phyloP scores from a whole-genome alignment of 2,888 invertebrate genomes.

The Taenaris catops region DNA sequence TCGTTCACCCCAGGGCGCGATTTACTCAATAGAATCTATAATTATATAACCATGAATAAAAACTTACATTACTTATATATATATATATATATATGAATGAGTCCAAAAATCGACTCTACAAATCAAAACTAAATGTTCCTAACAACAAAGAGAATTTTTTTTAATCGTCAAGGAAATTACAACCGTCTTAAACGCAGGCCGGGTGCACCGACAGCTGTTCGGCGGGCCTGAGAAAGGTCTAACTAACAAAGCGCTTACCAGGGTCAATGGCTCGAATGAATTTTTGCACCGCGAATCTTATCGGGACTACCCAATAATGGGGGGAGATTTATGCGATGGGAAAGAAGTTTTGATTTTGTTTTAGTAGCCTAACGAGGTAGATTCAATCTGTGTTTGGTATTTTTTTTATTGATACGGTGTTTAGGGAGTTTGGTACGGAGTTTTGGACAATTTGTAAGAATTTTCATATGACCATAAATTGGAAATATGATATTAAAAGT shows the following conservation, averaged over 20 bases:
- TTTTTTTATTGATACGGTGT: background rate
- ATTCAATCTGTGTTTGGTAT: background rate
- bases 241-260: conserved; percentile 30
- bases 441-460: too few species aligned
- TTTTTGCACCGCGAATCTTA: conserved; percentile 31
- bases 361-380: conserved; percentile 22
- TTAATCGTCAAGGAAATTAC: conserved; percentile 40
- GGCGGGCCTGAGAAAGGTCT: conserved; percentile 42
- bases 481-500: too few species aligned
- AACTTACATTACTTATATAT: too few species aligned
- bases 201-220: conserved; percentile 56
- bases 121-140: conserved; percentile 8
- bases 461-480: too few species aligned
- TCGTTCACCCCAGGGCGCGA: too few species aligned
- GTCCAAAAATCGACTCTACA: too few species aligned
- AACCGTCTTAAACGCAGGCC: conserved; percentile 36
- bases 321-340: conserved; percentile 32
- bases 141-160: conserved; percentile 11
- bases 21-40: too few species aligned
- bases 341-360: conserved; percentile 26
- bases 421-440: too few species aligned
- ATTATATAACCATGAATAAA: too few species aligned
- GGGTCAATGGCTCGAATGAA: conserved; percentile 33
- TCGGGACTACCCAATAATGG: conserved; percentile 26
- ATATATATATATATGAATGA: too few species aligned